phyloP scores from a whole-genome alignment of 2,888 invertebrate species.

The Girardia tigrina region DNA sequence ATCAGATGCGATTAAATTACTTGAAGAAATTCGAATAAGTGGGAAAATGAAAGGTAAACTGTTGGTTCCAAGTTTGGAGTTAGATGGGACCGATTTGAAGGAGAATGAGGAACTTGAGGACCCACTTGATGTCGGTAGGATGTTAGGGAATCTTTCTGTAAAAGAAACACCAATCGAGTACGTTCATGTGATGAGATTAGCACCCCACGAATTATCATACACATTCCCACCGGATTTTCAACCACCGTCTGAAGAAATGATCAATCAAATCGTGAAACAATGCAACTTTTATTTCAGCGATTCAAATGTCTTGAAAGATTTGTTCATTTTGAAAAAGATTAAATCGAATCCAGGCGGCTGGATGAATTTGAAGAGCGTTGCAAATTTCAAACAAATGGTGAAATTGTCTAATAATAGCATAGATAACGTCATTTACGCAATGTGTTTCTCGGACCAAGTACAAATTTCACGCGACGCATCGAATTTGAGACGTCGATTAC shows the following conservation, averaged over 20 bases:
- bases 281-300: background rate
- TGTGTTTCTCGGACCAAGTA: conserved; percentile 8
- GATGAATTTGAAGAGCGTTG: background rate
- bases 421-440: background rate
- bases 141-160: background rate
- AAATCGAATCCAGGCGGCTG: conserved; percentile 23
- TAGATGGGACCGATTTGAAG: background rate
- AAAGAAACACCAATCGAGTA: background rate
- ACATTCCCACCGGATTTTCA: background rate
- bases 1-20: background rate
- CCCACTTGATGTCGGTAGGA: background rate
- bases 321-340: background rate
- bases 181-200: background rate
- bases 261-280: conserved; percentile 1
- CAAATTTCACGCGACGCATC: background rate
- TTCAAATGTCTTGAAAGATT: background rate
- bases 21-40: background rate
- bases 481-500: background rate
- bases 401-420: background rate
- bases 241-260: background rate
- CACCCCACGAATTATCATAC: background rate
- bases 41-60: conserved; percentile 7
- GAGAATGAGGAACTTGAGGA: background rate
- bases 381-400: background rate
- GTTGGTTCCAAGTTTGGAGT: too few species aligned